phyloP scores from a whole-genome alignment of 2,797 vertebrate species.

The Coilia nasus region DNA sequence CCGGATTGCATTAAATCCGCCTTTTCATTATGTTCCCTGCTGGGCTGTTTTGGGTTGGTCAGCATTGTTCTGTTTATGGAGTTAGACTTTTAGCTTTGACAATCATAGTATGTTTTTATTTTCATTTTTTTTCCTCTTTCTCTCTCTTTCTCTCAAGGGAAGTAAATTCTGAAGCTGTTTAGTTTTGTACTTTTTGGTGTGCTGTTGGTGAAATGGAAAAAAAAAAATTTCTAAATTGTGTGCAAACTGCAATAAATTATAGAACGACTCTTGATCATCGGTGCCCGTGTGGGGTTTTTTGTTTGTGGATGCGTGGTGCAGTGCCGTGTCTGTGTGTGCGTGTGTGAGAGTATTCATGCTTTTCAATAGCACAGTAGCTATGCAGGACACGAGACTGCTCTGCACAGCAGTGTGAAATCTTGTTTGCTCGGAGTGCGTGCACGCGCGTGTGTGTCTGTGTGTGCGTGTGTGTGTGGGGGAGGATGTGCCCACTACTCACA shows the following conservation, averaged over 20 bases:
- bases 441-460: constrained; percentile 27
- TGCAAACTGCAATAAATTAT: constrained; percentile 99
- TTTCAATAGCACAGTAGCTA: constrained; percentile 16
- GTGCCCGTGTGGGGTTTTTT: constrained; percentile 58
- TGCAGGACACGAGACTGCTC: not conserved
- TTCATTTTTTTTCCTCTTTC: constrained; percentile 15
- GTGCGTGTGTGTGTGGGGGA: constrained; percentile 15
- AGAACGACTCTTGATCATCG: constrained; percentile 77
- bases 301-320: constrained; percentile 47
- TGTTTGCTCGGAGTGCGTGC: constrained; percentile 14
- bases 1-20: constrained; percentile 86
- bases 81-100: constrained; percentile 99
- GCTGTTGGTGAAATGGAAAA: constrained; percentile 85
- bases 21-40: constrained; percentile 77
- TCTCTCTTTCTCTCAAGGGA: constrained; percentile 84
- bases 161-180: constrained; percentile 99
- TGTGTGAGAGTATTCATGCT: constrained; percentile 45
- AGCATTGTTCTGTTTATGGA: constrained; percentile 76
- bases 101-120: constrained; percentile 99
- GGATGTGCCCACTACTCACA: not conserved
- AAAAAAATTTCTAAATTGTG: constrained; percentile 96
- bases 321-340: constrained; percentile 55
- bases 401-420: not conserved
- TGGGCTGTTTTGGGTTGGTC: constrained; percentile 80
- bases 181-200: constrained; percentile 99